Percentiles rank a stretch among this genome's conserved stretches.
Conservation (phyloP, 2,797 vertebrate species). For the Coreius guichenoti region DNA sequence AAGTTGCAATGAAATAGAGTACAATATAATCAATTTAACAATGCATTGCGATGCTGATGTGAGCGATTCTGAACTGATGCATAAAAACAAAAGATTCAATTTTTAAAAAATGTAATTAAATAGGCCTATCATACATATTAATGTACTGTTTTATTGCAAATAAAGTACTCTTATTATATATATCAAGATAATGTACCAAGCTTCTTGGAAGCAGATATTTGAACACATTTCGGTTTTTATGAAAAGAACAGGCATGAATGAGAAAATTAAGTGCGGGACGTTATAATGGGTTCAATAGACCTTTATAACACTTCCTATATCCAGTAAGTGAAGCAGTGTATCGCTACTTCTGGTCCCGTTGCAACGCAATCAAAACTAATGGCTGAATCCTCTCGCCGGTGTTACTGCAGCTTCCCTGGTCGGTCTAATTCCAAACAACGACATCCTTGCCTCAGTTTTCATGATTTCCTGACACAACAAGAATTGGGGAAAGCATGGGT, state of each 20-base stretch:
- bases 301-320: too few relatives aligned
- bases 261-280: background rate
- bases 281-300: background rate
- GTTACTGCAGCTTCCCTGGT: too few relatives aligned
- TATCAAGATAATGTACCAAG: background rate
- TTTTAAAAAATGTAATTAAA: background rate
- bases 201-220: background rate
- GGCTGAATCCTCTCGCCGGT: too few relatives aligned
- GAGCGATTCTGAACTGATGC: background rate
- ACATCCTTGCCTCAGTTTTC: too few relatives aligned
- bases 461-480: too few relatives aligned
- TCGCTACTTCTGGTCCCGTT: too few relatives aligned
- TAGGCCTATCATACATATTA: background rate
- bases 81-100: background rate
- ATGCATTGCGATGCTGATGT: background rate
- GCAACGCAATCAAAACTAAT: too few relatives aligned
- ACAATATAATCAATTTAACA: background rate
- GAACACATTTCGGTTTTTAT: background rate
- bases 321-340: too few relatives aligned
- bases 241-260: background rate
- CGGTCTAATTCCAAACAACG: too few relatives aligned
- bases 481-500: too few relatives aligned
- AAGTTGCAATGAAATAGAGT: background rate
- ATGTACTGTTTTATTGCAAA: background rate
- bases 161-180: background rate